Conservation (phyloP, 2,797 vertebrate species). For the Rallus crepitans region DNA sequence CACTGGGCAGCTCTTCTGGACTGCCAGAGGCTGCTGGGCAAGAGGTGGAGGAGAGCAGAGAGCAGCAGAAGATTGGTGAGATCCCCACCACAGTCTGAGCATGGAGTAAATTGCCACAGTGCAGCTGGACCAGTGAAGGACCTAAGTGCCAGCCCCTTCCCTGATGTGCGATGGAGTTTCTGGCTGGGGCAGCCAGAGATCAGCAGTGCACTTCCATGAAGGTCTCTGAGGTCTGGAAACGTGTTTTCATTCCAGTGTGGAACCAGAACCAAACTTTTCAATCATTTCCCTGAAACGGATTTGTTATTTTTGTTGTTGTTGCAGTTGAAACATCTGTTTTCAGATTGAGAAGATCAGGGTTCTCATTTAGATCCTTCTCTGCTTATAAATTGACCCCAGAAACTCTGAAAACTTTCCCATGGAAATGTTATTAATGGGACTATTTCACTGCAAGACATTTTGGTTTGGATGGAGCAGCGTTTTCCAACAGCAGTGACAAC, state of each 20-base stretch:
- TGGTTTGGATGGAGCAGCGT: not conserved
- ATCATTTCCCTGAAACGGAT: not conserved
- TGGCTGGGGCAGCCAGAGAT: not conserved
- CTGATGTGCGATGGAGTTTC: rapidly evolving
- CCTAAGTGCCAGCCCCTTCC: rapidly evolving
- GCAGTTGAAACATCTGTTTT: slow-evolving; percentile 54
- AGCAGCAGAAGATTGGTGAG: not conserved
- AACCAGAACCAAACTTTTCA: slow-evolving; percentile 31
- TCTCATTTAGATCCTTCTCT: slow-evolving; percentile 3
- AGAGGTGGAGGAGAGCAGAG: not conserved
- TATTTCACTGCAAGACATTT: not conserved
- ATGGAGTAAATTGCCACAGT: not conserved
- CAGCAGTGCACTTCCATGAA: not conserved
- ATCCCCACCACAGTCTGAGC: not conserved
- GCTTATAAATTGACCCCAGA: slow-evolving; percentile 58
- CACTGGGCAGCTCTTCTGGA: not conserved
- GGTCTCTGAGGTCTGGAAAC: slow-evolving; percentile 1
- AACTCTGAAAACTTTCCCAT: slow-evolving; percentile 59
- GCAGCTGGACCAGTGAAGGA: not conserved
- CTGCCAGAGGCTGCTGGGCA: not conserved
- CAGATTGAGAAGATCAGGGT: not conserved
- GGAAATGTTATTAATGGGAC: slow-evolving; percentile 47
- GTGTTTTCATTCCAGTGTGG: not conserved
- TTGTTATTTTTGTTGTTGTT: not conserved
- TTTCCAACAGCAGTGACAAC: slow-evolving; percentile 21